Conservation (phyloP, 2,113 vertebrate genomes). For the Crotalus viridis region DNA sequence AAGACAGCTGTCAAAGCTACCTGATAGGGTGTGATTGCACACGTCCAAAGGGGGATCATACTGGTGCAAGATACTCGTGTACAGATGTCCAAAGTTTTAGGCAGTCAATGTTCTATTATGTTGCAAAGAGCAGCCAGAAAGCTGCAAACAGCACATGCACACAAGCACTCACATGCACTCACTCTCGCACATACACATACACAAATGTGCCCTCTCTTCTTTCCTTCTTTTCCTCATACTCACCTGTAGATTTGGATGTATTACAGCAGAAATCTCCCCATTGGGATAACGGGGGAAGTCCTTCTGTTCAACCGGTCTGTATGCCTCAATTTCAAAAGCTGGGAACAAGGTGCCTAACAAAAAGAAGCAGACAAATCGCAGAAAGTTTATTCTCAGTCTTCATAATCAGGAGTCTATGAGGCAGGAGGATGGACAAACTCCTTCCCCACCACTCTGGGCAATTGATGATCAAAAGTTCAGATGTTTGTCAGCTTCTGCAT, state of each 20-base stretch:
- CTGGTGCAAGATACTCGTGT: not conserved
- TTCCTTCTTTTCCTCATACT: not conserved
- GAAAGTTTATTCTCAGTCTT: not conserved
- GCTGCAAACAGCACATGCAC: not conserved
- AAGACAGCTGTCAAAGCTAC: not conserved
- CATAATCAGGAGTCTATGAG: not conserved
- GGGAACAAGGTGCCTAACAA: slow-evolving; percentile 70
- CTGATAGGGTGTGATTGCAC: not conserved
- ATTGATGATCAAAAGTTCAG: not conserved
- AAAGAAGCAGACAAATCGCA: not conserved
- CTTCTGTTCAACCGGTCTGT: slow-evolving; percentile 18
- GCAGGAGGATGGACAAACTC: not conserved
- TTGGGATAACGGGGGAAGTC: slow-evolving; percentile 77
- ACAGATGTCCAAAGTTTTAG: not conserved
- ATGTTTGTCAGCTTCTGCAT: not conserved
- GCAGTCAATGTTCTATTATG: not conserved
- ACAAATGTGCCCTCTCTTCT: not conserved
- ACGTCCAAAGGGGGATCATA: not conserved
- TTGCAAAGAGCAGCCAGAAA: not conserved
- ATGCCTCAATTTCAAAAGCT: slow-evolving; percentile 73
- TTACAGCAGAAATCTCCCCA: slow-evolving; percentile 64
- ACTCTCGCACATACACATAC: no score
- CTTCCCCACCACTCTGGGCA: not conserved
- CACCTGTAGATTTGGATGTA: slow-evolving; percentile 78
- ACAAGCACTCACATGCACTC: not conserved